Evolutionary conservation across 2,888 invertebrate species (phyloP), one percentile per base, ranked within the genome.

Genomic region (Escarpia spicata): DNA sequence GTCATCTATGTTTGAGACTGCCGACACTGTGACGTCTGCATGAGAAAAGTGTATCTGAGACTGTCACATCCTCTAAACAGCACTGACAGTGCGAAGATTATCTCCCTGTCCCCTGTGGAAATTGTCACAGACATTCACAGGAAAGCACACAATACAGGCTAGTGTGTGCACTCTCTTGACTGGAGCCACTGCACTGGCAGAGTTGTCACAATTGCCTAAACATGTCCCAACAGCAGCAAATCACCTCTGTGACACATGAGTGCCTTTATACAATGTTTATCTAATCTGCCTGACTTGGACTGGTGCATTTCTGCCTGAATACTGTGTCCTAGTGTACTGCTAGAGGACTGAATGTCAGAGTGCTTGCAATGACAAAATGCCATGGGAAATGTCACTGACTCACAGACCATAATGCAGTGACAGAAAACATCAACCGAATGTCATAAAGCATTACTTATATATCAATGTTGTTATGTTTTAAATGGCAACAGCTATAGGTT

Each of bases 151-250:
- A 75, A n/a, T 75, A 75, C 75, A 26, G 75, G 75, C 19, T 26
- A 75, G 75, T 75, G 75, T 75, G 19, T 75, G 26, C 26, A 26
- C 19, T 75, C 26, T 15, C 75, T 26, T 75, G 75, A 26, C 19
- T 75, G 26, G 75, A 75, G 75, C 75, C n/a, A n/a, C n/a, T 75
- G 75, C 75, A 75, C 75, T 75, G 75, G 19, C 75, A 75, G 19
- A 26, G 75, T 75, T 75, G 75, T 75, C 75, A 75, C 75, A 75
- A 26, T 75, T 75, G 75, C 75, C 75, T 75, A 75, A 75, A 75
- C 75, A 75, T 75, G 75, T 75, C 75, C 75, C 75, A 75, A n/a
- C 75, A 75, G 75, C 75, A 75, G 75, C 75, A 75, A 75, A 75
- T 75, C 75, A 75, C 75, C 75, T 75, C 75, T 75, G 75, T 75